Percentiles rank a stretch among this genome's conserved stretches.
These are phyloP conservation scores for Phymorhynchus buccinoides DNA, from an alignment of 1,140 invertebrate genomes.

Conservation along the genomic window DNA sequence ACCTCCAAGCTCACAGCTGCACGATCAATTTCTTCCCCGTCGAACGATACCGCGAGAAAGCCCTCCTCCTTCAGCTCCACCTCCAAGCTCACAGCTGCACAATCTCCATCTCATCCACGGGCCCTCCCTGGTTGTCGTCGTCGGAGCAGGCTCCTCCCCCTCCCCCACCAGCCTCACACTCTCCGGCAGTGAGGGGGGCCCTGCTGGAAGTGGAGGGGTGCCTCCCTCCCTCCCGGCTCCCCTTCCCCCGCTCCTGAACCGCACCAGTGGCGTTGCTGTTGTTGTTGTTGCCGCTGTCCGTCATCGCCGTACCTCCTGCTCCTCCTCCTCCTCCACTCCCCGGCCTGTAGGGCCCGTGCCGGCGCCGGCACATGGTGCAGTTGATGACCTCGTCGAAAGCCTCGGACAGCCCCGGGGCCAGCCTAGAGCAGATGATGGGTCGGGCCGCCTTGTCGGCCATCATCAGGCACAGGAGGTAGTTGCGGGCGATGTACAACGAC, in stretches of 20 bases:
- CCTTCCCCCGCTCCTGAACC: neutral
- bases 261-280: no score
- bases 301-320: no score
- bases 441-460: slow-evolving; percentile 48
- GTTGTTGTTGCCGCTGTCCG: neutral
- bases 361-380: slow-evolving; percentile 46
- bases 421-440: slow-evolving; percentile 53
- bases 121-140: neutral
- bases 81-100: slow-evolving; percentile 21
- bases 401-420: slow-evolving; percentile 52
- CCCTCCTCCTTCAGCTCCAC: no score
- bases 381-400: slow-evolving; percentile 58
- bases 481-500: slow-evolving; percentile 43
- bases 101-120: slow-evolving; percentile 8
- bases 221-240: neutral
- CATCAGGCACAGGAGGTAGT: slow-evolving; percentile 51
- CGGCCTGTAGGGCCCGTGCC: slow-evolving; percentile 18
- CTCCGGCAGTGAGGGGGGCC: no score
- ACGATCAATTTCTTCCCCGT: no score
- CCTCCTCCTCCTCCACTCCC: neutral
- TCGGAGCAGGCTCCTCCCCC: neutral
- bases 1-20: no score
- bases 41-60: no score
- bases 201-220: slow-evolving; percentile 22
- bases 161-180: neutral